Evolutionary conservation across 2,888 invertebrate genomes (phyloP), one percentile per base, ranked within the genome.

Genomic region (Ecdyonurus torrentis): DNA sequence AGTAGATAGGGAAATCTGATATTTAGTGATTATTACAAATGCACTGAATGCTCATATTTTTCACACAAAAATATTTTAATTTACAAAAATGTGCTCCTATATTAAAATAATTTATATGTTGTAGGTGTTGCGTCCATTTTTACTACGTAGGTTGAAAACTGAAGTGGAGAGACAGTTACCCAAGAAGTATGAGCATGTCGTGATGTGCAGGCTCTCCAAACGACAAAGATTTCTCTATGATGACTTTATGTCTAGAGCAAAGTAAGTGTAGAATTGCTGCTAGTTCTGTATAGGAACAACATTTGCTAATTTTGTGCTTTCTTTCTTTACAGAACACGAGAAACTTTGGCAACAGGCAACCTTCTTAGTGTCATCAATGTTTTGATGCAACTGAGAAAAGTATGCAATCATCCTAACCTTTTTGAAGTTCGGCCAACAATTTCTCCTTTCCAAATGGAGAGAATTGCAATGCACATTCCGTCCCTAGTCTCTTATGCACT

Each of bases 141-240:
- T 97, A 71, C 78, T 97, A 71, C 82, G 97, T 65, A 84, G 97
- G 67, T 80, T 97, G 70, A 97, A 97, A 77, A 83, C 83, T 63
- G 95, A 97, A 79, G 97, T 97, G 64, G 97, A 97, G 77, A 94
- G 95, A 72, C 96, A 98, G 79, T 85, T 98, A 84, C 97, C 97
- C 65, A 87, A 87, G 74, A 98, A 98, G 77, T 93, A 90, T 76
- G 97, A 98, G 75, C 95, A 95, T 77, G 86, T 97, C 68, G 81
- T 97, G 23, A 84, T 92, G 83, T 97, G 96, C 72, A 83, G 92
- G 61, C 81, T 99, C 69, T 93, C 98, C 52, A 95, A 95, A 76
- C 82, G 99, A 52, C 99, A 99, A 76, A 83, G 98, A 67, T 96
- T 85, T 79, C 82, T 99, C 64, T 99, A 99, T 78, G 98, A 99